phyloP scores from a whole-genome alignment of 2,113 vertebrate genomes.

The Mus musculus region DNA sequence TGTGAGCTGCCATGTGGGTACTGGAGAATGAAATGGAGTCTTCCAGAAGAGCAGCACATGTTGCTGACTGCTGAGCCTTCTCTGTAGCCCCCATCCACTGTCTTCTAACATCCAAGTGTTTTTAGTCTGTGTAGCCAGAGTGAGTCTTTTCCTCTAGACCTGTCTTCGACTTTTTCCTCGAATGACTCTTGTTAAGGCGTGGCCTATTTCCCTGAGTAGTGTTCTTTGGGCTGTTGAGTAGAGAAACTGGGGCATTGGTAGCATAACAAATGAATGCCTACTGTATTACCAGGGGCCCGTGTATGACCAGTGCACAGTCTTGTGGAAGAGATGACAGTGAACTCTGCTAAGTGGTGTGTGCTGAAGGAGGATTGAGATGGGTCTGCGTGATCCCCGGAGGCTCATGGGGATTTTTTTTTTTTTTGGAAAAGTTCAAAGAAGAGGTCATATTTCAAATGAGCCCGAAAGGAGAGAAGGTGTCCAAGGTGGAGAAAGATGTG shows the following conservation, averaged over 20 bases:
- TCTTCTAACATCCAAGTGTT: not conserved
- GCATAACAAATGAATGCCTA: not conserved
- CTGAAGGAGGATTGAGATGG: not conserved
- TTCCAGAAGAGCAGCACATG: not conserved
- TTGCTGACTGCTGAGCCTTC: not conserved
- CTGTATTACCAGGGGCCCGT: not conserved
- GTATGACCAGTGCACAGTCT: not conserved
- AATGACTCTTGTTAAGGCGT: not conserved
- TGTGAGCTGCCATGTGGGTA: not conserved
- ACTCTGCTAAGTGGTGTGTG: not conserved
- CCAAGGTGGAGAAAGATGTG: not conserved
- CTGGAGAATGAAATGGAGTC: no score
- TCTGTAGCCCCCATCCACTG: not conserved
- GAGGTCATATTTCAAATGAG: not conserved
- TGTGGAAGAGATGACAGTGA: not conserved
- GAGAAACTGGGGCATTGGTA: not conserved
- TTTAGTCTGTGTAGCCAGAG: constrained; percentile 39
- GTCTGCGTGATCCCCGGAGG: not conserved
- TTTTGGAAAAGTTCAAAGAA: constrained; percentile 32
- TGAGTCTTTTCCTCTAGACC: constrained; percentile 19
- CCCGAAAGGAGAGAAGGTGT: constrained; percentile 23
- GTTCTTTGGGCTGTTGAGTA: not conserved
- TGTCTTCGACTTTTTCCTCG: not conserved
- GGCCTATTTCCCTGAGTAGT: not conserved
- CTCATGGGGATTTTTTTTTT: not conserved